Evolutionary conservation across 1,140 invertebrate species (phyloP).

Genomic region (Eriosoma lanigerum): DNA sequence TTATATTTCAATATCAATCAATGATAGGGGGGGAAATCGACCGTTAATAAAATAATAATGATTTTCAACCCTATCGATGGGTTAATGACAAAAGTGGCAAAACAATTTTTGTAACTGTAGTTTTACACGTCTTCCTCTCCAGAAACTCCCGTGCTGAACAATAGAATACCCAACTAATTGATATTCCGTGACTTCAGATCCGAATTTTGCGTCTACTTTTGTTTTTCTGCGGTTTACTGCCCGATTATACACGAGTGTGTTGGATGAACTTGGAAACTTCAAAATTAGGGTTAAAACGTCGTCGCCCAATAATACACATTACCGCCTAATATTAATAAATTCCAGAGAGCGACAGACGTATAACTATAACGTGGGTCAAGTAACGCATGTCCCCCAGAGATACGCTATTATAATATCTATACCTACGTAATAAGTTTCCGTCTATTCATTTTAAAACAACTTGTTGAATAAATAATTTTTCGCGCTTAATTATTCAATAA

Average conservation of each 20-base stretch:
- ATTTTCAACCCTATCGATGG: too few relatives aligned
- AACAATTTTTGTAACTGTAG: neutral
- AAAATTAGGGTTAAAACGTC: slow-evolving; percentile 18
- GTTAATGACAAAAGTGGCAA: too few relatives aligned
- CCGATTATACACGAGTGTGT: slow-evolving; percentile 8
- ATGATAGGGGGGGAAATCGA: too few relatives aligned
- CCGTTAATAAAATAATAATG: too few relatives aligned
- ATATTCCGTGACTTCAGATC: slow-evolving; percentile 1
- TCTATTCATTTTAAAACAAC: neutral
- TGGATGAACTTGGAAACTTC: slow-evolving; percentile 8
- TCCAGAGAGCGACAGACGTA: neutral
- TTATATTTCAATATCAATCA: too few relatives aligned
- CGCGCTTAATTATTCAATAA: neutral
- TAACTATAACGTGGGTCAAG: neutral
- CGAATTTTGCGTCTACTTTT: slow-evolving; percentile 3
- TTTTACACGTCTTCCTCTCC: neutral
- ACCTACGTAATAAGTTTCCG: neutral
- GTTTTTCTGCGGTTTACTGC: slow-evolving; percentile 4
- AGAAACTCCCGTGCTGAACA: neutral
- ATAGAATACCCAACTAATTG: neutral
- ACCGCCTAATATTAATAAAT: neutral
- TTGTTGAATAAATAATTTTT: slow-evolving; percentile 22
- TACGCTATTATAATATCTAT: neutral
- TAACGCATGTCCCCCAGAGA: too few relatives aligned
- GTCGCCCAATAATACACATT: neutral